These are phyloP conservation scores for Papilio machaon DNA, from an alignment of 1,140 invertebrate genomes.

Conservation along the genomic window DNA sequence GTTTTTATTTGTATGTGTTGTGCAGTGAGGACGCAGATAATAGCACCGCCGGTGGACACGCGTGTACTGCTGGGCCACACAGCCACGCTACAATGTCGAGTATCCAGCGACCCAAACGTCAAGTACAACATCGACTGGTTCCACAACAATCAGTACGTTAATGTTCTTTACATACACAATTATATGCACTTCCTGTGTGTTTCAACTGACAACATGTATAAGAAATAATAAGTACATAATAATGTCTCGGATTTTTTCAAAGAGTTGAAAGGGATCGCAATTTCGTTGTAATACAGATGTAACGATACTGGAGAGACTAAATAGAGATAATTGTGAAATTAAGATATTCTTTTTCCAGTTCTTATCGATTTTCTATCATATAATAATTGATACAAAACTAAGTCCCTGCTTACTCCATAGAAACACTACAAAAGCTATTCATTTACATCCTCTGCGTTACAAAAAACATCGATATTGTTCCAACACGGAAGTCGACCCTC, in stretches of 20 bases:
- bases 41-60: conserved; percentile 94
- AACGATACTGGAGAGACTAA: too few relatives aligned
- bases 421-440: conserved; percentile 11
- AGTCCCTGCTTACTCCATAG: neutral
- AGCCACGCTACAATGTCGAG: conserved; percentile 95
- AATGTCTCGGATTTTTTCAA: too few relatives aligned
- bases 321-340: too few relatives aligned
- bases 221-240: too few relatives aligned
- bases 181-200: neutral
- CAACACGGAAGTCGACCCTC: conserved; percentile 24
- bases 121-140: conserved; percentile 96
- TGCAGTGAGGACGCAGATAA: conserved; percentile 94
- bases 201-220: too few relatives aligned
- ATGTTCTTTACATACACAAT: neutral
- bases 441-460: neutral
- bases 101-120: conserved; percentile 95
- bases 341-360: neutral
- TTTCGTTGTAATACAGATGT: too few relatives aligned
- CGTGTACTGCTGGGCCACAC: conserved; percentile 94
- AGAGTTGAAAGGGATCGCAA: too few relatives aligned
- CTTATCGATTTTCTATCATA: neutral
- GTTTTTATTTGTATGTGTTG: conserved; percentile 10
- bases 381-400: neutral
- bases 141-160: conserved; percentile 90
- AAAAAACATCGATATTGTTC: conserved; percentile 15